phyloP scores from a whole-genome alignment of 2,797 vertebrate species.

The Rhinella marina region DNA sequence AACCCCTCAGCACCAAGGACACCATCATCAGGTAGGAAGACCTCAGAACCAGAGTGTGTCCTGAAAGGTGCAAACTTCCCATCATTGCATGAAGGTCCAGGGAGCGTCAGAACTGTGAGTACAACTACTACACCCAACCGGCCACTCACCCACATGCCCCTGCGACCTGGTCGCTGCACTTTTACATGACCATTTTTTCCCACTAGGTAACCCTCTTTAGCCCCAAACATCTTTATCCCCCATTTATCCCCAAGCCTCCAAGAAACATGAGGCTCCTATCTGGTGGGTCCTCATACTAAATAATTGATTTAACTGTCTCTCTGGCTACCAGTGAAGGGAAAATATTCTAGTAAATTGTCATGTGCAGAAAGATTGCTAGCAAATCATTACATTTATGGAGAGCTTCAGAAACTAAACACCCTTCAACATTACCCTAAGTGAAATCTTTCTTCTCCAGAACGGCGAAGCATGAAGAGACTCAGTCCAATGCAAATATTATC shows the following conservation, averaged over 20 bases:
- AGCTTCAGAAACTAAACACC: neutral
- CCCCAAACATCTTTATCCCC: no score
- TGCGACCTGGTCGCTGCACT: no score
- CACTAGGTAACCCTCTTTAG: no score
- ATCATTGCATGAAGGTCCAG: no score
- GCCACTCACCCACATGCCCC: no score
- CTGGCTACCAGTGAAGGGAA: neutral
- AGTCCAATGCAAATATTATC: slow-evolving; percentile 60
- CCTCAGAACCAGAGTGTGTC: no score
- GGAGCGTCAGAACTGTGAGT: no score
- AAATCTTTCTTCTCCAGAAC: slow-evolving; percentile 20
- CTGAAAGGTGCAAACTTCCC: no score
- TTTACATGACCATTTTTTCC: no score
- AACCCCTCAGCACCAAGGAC: no score
- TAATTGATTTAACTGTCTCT: neutral
- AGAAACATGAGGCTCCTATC: neutral
- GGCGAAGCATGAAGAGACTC: slow-evolving; percentile 26
- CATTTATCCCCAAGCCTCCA: neutral
- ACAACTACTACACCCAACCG: no score
- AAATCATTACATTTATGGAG: neutral
- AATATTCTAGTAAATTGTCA: neutral
- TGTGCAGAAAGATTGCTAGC: neutral
- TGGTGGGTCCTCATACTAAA: neutral
- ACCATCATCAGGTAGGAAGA: no score
- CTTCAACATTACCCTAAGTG: neutral